A percentile compares a stretch with the other conserved stretches of the same genome.
Evolutionary conservation across 2,888 invertebrate genomes (phyloP).

Genomic region (Stegana nigrithorax): DNA sequence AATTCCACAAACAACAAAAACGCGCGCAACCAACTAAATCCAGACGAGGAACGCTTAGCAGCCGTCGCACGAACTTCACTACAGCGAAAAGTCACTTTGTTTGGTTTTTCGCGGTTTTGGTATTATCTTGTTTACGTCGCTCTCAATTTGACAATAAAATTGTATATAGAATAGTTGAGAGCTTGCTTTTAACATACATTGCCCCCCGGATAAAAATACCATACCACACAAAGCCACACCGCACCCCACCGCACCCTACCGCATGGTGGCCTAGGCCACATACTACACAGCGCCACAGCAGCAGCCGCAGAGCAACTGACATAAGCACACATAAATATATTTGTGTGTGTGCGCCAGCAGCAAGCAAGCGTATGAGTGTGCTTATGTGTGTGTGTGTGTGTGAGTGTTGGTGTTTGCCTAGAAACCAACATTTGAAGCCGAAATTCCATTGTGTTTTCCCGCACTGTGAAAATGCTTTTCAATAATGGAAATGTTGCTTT

Average conservation of each 20-base stretch:
- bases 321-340: background rate
- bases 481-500: constrained; percentile 39
- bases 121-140: constrained; percentile 29
- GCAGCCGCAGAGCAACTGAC: background rate
- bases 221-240: no score
- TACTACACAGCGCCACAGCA: no score
- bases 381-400: background rate
- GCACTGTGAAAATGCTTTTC: constrained; percentile 35
- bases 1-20: no score
- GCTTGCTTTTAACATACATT: background rate
- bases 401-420: background rate
- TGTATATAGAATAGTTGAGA: constrained; percentile 21
- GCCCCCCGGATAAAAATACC: no score
- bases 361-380: no score
- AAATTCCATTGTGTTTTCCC: constrained; percentile 27
- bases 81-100: constrained; percentile 18
- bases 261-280: no score
- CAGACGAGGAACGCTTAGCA: no score
- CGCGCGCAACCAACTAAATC: no score
- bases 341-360: background rate
- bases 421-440: constrained; percentile 19
- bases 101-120: constrained; percentile 23
- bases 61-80: no score
- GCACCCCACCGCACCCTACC: no score
- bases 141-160: constrained; percentile 28